Conservation (phyloP, 2,797 vertebrate genomes). For the Centroberyx gerrardi region DNA sequence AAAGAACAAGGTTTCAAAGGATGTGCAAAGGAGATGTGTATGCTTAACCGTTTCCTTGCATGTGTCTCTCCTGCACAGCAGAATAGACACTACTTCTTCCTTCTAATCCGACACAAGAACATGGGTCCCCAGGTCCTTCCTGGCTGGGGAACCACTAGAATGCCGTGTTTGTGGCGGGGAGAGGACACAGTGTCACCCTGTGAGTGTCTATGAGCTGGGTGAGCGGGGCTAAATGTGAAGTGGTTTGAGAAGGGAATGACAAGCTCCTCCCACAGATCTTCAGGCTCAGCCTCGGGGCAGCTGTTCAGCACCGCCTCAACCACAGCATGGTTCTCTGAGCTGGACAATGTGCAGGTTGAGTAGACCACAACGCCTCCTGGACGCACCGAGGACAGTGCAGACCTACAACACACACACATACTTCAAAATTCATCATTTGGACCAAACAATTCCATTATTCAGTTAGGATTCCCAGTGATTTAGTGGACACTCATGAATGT, state of each 20-base stretch:
- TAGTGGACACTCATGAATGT: not conserved
- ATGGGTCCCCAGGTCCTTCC: constrained; percentile 95
- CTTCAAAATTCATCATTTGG: not conserved
- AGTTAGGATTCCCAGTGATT: not conserved
- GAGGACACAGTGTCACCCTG: constrained; percentile 23
- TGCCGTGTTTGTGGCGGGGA: constrained; percentile 78
- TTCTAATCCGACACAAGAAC: constrained; percentile 92
- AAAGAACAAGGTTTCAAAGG: not conserved
- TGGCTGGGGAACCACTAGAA: constrained; percentile 91
- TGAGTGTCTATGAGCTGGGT: constrained; percentile 32
- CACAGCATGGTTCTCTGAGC: constrained; percentile 91
- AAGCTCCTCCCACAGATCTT: constrained; percentile 87
- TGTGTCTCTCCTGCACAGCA: constrained; percentile 11
- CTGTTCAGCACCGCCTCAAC: constrained; percentile 86
- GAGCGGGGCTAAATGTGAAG: constrained; percentile 85
- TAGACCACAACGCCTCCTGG: constrained; percentile 94
- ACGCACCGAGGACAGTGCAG: constrained; percentile 90
- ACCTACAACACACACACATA: constrained; percentile 81
- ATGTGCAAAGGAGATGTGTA: not conserved
- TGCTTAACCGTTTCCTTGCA: constrained; percentile 12
- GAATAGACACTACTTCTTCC: constrained; percentile 59
- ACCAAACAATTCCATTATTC: constrained; percentile 7
- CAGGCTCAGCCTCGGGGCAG: constrained; percentile 82
- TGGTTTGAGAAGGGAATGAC: constrained; percentile 83
- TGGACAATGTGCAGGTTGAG: constrained; percentile 95